Evolutionary conservation across 2,113 vertebrate species (phyloP), one percentile per base, ranked within the genome.

Genomic region (Lepisosteus oculatus): DNA sequence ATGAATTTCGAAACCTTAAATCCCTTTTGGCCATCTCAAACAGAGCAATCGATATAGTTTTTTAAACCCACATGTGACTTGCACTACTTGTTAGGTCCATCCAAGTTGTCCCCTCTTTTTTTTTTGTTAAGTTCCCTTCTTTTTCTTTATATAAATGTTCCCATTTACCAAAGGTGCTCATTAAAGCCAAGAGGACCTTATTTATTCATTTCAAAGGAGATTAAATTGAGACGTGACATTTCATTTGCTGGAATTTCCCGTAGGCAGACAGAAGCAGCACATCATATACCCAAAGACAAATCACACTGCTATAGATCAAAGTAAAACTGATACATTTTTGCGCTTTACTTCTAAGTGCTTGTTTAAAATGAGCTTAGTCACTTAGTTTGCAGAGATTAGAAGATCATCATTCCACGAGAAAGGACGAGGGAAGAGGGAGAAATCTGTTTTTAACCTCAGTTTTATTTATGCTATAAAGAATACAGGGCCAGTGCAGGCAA

Each of bases 191-290:
- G 65, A 43, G 51, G 11, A 41, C 70, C 62, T 64, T 70, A 77
- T 83, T 77, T 79, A 70, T 79, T 70, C 71, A 65, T 77, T 72
- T 63, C 57, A 63, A 55, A 73, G 76, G 69, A 72, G 77, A 81
- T 79, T 76, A 76, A 73, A 83, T 75, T 74, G 76, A 79, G 76
- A 77, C 66, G 41, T 81, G 81, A 79, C 75, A 81, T 81, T 81
- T 79, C 44, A 69, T 74, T 73, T 42, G 44, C 61, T 62, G 15
- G 68, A 44, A 67, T 71, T 81, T 73, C 69, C 62, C 61, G 72
- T 76, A 77, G 80, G 71, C 67, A 70, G 76, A 47, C 69, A 42
- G 64, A 47, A 9, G 67, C 47, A 56, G 71, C 68, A 45, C 64
- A 65, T 62, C 77, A 75, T 73, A 72, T 69, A 65, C 62, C 63